A percentile compares a stretch with the other conserved stretches of the same genome.
Conservation (phyloP, 2,888 invertebrate genomes). For the Harpalus rufipes region DNA sequence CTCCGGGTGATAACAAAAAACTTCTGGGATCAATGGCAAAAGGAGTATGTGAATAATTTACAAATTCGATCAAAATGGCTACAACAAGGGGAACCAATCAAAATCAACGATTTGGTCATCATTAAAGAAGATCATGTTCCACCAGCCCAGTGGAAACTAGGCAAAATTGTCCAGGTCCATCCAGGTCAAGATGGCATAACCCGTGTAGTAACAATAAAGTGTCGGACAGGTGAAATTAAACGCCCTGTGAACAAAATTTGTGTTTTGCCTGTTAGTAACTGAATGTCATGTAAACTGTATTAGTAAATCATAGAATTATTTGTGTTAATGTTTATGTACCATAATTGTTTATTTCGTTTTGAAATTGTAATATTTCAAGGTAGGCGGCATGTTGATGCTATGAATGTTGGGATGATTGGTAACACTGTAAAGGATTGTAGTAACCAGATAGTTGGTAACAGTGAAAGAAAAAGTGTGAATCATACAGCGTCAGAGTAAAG, state of each 20-base stretch:
- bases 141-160: constrained; percentile 12
- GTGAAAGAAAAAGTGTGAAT: no score
- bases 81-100: neutral
- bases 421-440: no score
- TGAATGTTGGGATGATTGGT: no score
- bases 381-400: constrained; percentile 3
- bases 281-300: neutral
- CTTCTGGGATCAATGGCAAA: neutral
- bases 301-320: neutral
- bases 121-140: constrained; percentile 2
- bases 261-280: neutral
- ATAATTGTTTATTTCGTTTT: neutral
- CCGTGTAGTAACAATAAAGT: constrained; percentile 11
- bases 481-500: no score
- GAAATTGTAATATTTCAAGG: constrained; percentile 6
- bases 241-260: constrained; percentile 9
- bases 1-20: neutral
- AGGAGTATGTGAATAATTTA: no score
- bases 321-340: neutral
- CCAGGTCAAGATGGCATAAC: neutral
- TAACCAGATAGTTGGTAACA: no score
- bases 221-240: neutral
- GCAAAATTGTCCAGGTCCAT: neutral
- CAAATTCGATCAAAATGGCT: no score
- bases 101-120: constrained; percentile 4